These are phyloP conservation scores for Gallinago media DNA, from an alignment of 2,113 vertebrate species.

Conservation along the genomic window DNA sequence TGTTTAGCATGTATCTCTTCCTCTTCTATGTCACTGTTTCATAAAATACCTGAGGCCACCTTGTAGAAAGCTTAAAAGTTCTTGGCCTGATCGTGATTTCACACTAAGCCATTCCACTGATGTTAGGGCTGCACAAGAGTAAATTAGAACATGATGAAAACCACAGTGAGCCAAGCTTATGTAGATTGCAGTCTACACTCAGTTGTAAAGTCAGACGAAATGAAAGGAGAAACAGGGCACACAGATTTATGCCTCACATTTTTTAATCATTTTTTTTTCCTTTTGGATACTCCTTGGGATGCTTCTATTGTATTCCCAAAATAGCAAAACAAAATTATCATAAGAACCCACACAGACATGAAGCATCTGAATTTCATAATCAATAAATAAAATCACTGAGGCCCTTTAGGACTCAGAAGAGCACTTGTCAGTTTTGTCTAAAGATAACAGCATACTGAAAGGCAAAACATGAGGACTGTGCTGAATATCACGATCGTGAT, in stretches of 20 bases:
- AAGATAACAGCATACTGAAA: background rate
- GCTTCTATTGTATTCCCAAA: background rate
- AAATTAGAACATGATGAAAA: background rate
- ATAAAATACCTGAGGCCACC: background rate
- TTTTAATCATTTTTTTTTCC: background rate
- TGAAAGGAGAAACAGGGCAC: background rate
- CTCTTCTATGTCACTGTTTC: background rate
- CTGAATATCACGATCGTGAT: fast-evolving
- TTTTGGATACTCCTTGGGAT: background rate
- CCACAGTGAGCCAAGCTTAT: background rate
- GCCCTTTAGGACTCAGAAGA: background rate
- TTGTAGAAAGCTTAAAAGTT: background rate
- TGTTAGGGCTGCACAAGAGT: background rate
- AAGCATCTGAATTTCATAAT: background rate
- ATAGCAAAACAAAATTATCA: background rate
- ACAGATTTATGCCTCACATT: background rate
- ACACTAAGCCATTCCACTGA: background rate
- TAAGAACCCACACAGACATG: background rate
- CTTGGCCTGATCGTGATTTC: background rate
- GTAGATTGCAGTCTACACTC: background rate
- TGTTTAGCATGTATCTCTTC: background rate
- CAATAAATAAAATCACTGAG: background rate
- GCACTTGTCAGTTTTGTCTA: background rate
- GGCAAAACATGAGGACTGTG: background rate
- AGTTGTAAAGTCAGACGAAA: background rate